phyloP scores from a whole-genome alignment of 2,113 vertebrate species.

The Salvator merianae region DNA sequence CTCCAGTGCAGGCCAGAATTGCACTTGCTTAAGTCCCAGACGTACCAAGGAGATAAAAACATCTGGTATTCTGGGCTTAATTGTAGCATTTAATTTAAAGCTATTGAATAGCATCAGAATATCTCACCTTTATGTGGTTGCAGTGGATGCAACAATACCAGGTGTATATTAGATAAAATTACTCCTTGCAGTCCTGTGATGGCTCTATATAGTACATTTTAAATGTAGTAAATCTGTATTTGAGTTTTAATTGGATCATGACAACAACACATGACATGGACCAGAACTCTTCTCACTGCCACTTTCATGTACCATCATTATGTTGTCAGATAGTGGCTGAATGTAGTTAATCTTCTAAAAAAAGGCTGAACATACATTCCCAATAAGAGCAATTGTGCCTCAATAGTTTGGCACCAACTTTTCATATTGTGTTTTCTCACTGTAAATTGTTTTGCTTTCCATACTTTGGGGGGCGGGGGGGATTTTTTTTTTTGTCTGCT shows the following conservation, averaged over 20 bases:
- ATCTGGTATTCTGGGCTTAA: conserved; percentile 10
- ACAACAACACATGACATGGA: conserved; percentile 39
- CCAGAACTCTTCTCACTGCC: conserved; percentile 47
- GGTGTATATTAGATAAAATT: conserved; percentile 28
- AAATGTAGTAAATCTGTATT: conserved; percentile 30
- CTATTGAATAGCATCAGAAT: conserved; percentile 36
- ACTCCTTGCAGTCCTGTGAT: conserved; percentile 29
- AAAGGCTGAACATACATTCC: conserved; percentile 58
- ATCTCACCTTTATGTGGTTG: conserved; percentile 26
- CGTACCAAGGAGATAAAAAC: background rate
- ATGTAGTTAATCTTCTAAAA: conserved; percentile 66
- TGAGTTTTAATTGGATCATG: conserved; percentile 38
- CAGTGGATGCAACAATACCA: background rate
- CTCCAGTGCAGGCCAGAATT: conserved; percentile 2
- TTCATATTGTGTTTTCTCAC: conserved; percentile 56
- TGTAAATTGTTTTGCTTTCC: conserved; percentile 71
- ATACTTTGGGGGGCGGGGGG: conserved; percentile 66
- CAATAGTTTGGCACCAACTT: conserved; percentile 49
- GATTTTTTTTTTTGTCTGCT: conserved; percentile 76
- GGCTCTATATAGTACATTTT: conserved; percentile 44
- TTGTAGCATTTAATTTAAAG: background rate
- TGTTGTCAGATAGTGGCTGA: conserved; percentile 67
- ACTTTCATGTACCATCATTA: conserved; percentile 44
- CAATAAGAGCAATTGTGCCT: conserved; percentile 61
- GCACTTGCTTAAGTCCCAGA: background rate